These are phyloP conservation scores for Nephotettix cincticeps DNA, from an alignment of 1,140 invertebrate genomes.

Conservation along the genomic window DNA sequence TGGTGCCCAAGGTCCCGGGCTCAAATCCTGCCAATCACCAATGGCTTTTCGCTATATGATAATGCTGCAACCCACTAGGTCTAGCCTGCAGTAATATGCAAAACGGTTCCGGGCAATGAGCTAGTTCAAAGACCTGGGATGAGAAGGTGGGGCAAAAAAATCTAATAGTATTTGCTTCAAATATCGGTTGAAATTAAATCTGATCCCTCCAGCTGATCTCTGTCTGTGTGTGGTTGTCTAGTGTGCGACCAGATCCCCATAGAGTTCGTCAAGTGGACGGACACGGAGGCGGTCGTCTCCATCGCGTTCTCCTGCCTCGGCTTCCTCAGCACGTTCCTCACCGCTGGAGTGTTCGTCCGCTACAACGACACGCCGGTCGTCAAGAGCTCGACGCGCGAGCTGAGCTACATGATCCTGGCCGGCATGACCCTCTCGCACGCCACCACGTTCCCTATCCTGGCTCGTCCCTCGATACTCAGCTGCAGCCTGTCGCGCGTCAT, in stretches of 20 bases:
- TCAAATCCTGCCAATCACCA: no score
- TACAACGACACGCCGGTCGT: conserved; percentile 70
- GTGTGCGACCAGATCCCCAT: conserved; percentile 57
- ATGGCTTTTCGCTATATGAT: no score
- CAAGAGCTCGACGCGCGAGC: conserved; percentile 64
- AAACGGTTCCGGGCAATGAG: no score
- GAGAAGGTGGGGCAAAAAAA: no score
- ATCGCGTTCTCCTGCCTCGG: conserved; percentile 60
- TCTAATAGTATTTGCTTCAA: no score
- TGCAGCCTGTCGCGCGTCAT: conserved; percentile 69
- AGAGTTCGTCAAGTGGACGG: conserved; percentile 58
- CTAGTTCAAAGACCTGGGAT: no score
- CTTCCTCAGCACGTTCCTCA: conserved; percentile 59
- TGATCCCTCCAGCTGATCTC: no score
- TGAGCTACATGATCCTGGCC: conserved; percentile 68
- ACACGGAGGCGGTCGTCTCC: conserved; percentile 59
- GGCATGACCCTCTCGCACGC: conserved; percentile 56
- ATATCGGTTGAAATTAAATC: no score
- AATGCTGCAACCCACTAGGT: no score
- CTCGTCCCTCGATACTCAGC: conserved; percentile 63
- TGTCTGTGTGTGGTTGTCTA: no score
- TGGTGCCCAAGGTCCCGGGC: no score
- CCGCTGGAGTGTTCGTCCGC: conserved; percentile 59
- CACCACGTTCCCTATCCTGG: conserved; percentile 67
- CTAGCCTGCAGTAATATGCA: no score